Evolutionary conservation across 2,113 vertebrate species (phyloP).

Genomic region (Notarius lentiginosus): DNA sequence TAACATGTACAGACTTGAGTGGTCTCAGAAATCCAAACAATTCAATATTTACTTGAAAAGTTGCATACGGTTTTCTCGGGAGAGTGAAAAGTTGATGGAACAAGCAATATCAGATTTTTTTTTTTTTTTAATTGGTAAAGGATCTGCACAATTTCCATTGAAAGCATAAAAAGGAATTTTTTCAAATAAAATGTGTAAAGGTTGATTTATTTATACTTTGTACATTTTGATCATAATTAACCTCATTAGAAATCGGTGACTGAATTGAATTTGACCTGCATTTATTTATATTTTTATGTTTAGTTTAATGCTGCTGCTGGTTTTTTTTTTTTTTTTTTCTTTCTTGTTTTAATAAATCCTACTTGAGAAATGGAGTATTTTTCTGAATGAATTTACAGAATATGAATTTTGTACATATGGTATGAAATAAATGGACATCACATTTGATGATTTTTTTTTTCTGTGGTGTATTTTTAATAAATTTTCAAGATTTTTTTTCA

Average conservation of each 20-base stretch:
- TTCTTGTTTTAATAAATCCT: slow-evolving; percentile 23
- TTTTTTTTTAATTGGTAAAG: not conserved
- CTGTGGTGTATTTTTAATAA: not conserved
- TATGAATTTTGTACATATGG: not conserved
- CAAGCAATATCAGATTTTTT: not conserved
- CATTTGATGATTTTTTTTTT: not conserved
- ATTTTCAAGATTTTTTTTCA: not conserved
- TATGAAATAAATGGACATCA: not conserved
- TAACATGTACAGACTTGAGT: not conserved
- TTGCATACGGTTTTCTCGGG: not conserved
- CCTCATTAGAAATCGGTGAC: not conserved
- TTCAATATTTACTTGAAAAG: not conserved
- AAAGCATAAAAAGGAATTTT: not conserved
- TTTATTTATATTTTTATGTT: not conserved
- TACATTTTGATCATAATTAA: not conserved
- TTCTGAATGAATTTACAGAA: not conserved
- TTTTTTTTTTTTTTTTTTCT: too few species aligned
- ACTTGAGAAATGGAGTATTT: not conserved
- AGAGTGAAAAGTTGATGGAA: not conserved
- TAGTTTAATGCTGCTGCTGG: not conserved
- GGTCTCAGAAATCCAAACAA: not conserved
- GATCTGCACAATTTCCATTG: not conserved
- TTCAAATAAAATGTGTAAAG: not conserved
- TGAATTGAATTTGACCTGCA: not conserved
- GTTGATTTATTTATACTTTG: not conserved